Evolutionary conservation across 1,140 invertebrate genomes (phyloP).

Genomic region (Pectinophora gossypiella): DNA sequence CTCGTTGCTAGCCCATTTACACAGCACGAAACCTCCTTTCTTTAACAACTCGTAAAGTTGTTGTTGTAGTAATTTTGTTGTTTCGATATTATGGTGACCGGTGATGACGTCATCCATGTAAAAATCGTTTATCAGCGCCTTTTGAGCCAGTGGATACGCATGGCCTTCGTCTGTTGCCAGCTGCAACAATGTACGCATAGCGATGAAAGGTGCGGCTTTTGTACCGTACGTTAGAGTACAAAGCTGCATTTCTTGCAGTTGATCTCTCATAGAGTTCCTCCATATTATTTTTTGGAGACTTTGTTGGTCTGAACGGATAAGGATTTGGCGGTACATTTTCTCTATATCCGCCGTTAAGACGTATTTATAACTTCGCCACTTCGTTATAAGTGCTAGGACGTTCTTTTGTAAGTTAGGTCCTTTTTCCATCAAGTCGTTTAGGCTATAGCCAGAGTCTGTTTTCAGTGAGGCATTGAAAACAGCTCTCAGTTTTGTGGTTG

Average conservation of each 20-base stretch:
- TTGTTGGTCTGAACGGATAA: conserved; percentile 10
- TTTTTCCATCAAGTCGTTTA: conserved; percentile 9
- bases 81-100: conserved; percentile 21
- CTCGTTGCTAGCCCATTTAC: conserved; percentile 34
- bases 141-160: conserved; percentile 32
- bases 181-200: conserved; percentile 13
- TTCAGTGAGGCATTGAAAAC: background rate
- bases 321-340: conserved; percentile 13
- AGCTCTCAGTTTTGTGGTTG: background rate
- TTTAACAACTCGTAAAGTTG: conserved; percentile 25
- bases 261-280: conserved; percentile 8
- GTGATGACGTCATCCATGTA: conserved; percentile 51
- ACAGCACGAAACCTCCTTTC: conserved; percentile 28
- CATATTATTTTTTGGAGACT: conserved; percentile 16
- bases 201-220: background rate
- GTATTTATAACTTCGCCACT: conserved; percentile 14
- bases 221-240: conserved; percentile 1
- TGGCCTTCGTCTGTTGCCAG: conserved; percentile 25
- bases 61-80: conserved; percentile 22
- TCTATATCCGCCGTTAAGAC: conserved; percentile 12
- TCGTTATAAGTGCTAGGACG: conserved; percentile 13
- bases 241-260: conserved; percentile 6
- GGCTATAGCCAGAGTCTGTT: background rate
- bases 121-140: conserved; percentile 24
- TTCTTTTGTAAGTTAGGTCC: conserved; percentile 18